A percentile compares a stretch with the other conserved stretches of the same genome.
These are phyloP conservation scores for Prionace glauca DNA, from an alignment of 2,797 vertebrate genomes.

Conservation along the genomic window DNA sequence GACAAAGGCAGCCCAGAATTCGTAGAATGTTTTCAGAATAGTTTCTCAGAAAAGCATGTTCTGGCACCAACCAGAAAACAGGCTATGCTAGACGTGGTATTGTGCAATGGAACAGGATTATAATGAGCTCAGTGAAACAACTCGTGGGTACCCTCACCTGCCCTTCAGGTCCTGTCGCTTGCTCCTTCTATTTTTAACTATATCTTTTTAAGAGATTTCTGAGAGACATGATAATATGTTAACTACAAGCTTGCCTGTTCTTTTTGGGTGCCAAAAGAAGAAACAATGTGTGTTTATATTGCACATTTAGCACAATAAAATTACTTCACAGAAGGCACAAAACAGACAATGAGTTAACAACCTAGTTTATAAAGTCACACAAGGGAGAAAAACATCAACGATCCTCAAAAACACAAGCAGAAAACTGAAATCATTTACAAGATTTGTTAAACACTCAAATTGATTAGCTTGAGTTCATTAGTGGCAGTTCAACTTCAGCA, in stretches of 20 bases:
- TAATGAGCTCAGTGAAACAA: no score
- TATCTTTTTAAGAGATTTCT: neutral
- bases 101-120: no score
- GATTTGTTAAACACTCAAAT: neutral
- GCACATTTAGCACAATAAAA: neutral
- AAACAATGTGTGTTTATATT: neutral
- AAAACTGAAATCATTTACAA: neutral
- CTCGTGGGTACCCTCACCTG: no score
- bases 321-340: neutral
- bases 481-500: neutral
- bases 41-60: no score
- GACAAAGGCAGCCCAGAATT: no score
- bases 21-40: no score
- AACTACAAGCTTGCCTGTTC: neutral
- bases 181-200: neutral
- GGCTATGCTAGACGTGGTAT: no score
- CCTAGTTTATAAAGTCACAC: neutral
- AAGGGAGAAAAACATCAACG: slow-evolving; percentile 32
- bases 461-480: neutral
- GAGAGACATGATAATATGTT: neutral
- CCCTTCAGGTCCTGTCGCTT: neutral
- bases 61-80: no score
- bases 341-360: neutral
- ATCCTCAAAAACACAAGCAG: neutral
- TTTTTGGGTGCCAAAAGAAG: neutral